Conservation (phyloP, 2,888 invertebrate species). For the Ariolimax columbianus region DNA sequence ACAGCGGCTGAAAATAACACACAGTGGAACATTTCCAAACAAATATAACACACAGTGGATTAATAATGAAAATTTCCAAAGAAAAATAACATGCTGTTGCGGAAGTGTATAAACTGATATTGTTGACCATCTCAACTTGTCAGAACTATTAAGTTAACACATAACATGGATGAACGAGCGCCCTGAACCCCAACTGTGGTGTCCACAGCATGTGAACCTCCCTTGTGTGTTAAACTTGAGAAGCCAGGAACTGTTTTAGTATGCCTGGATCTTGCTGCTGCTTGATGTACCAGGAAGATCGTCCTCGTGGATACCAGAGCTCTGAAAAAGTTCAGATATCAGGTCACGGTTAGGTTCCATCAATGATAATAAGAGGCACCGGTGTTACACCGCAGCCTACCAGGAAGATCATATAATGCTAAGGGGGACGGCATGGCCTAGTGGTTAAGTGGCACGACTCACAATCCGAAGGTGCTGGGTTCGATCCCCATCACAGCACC, state of each 20-base stretch:
- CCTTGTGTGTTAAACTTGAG: not conserved
- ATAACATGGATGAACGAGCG: not conserved
- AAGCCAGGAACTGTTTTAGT: constrained; percentile 46
- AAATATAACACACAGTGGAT: not conserved
- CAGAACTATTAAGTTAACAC: not conserved
- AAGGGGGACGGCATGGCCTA: no score
- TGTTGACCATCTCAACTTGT: not conserved
- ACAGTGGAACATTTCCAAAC: no score
- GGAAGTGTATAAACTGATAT: not conserved
- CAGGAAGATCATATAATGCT: no score
- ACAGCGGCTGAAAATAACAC: not conserved
- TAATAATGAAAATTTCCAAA: not conserved
- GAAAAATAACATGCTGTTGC: not conserved
- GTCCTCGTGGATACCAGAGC: constrained; percentile 73
- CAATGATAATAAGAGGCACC: no score
- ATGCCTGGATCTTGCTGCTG: constrained; percentile 61
- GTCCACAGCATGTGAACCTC: not conserved
- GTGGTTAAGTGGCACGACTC: no score
- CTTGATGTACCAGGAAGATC: constrained; percentile 69
- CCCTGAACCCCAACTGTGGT: not conserved
- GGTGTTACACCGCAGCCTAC: no score
- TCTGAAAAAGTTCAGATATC: no score
- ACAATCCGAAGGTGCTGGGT: no score
- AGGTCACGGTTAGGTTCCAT: no score
- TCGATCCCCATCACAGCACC: no score